Conservation (phyloP, 2,888 invertebrate species). For the Sylvicola cinctus region DNA sequence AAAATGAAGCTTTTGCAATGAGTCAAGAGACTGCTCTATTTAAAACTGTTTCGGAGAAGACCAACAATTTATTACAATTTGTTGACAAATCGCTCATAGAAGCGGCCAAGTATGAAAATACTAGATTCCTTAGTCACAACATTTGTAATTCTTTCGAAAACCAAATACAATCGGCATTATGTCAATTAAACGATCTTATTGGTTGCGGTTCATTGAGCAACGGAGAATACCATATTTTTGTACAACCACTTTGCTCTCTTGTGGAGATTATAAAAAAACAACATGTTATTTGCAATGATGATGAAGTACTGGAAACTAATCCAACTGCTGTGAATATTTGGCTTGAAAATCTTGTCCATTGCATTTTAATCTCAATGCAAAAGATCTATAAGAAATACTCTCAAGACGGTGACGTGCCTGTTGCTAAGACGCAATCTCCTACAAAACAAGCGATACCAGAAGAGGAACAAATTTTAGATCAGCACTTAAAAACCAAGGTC, state of each 20-base stretch:
- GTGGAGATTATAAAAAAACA: neutral
- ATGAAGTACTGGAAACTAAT: neutral
- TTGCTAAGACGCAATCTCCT: neutral
- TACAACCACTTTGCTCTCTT: no score
- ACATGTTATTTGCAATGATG: no score
- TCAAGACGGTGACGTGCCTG: neutral
- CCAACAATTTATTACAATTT: no score
- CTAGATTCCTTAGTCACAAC: no score
- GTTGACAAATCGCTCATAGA: no score
- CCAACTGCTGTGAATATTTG: conserved; percentile 16
- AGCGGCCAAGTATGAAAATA: no score
- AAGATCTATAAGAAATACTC: conserved; percentile 32
- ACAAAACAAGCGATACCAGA: conserved; percentile 13
- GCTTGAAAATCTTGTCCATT: conserved; percentile 29
- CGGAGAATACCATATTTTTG: no score
- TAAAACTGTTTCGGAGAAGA: no score
- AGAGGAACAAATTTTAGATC: conserved; percentile 33
- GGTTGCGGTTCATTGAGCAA: no score
- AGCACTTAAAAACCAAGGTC: conserved; percentile 44
- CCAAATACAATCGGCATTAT: no score
- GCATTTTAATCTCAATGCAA: conserved; percentile 34
- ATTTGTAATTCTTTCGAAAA: no score
- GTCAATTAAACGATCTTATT: no score
- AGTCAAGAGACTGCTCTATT: conserved; percentile 9
- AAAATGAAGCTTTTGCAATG: conserved; percentile 10